Base-by-base conservation (phyloP, 2,113 vertebrate genomes). In the Corynorhinus townsendii region DNA sequence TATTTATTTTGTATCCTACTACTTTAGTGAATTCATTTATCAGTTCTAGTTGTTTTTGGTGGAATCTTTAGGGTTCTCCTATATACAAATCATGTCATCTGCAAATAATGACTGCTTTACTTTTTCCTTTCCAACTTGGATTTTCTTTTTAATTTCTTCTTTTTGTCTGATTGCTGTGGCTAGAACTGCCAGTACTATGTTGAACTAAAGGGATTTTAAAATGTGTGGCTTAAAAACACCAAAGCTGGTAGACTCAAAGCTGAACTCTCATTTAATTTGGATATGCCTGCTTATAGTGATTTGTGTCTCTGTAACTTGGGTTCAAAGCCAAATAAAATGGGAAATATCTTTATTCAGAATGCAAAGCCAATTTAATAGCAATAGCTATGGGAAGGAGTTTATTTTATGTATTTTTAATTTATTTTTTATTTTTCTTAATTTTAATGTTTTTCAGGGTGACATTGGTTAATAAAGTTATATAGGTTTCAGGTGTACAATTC, bases 301-400 rank as follows among this genome's bases (percentile, higher is more conserved):
- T 94, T 97, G 87, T 91, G 38, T 43, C 40, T 81, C 83, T 72
- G 30, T 95, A 93, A 94, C 11, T n/a, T 49, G 72, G 56, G 72
- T 92, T 96, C 95, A 96, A 96, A 96, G 49, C 59, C 95, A 95
- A 91, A 97, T 96, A 95, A 96, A 95, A 76, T 71, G 69, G 43
- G 68, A 62, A 83, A 83, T 86, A 92, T 90, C 92, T 94, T 97
- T 95, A 95, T 93, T 71, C 59, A 95, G 62, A 92, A 79, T 73
- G 56, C 71, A 97, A 95, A 96, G 82, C 73, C 90, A 90, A 86
- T 83, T 91, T 93, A 89, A 93, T 77, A 94, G 64, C 38, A 64
- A 49, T 14, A 49, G 38, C 89, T 28, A 81, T 84, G 71, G 45
- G 24, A 95, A 91, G 71, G 24, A 92, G 79, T 95, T 84, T 86